Evolutionary conservation across 2,888 invertebrate species (phyloP), one percentile per base, ranked within the genome.

Genomic region (Drosophila prostipennis): DNA sequence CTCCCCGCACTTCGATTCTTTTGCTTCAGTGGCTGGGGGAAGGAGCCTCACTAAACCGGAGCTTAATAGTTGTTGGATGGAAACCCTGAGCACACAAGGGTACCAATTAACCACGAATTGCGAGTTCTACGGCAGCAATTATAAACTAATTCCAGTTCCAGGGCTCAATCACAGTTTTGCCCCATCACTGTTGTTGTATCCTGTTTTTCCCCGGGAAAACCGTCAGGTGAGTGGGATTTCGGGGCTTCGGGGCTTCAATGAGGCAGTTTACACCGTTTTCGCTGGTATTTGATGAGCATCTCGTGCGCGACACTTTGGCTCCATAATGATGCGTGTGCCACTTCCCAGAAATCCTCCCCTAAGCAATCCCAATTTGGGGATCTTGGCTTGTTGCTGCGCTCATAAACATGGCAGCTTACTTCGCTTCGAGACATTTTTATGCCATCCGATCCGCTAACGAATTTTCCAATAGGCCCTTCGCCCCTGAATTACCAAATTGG

Each of bases 261-360:
- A 86, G 88, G 84, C 86, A 80, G 86, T 84, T 84, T 80, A 86
- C 87, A 80, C 89, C 83, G 86, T 88, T 81, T 78, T 72, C 72
- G 29, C 61, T 85, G 80, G 80, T 52, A 82, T 87, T 87, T 83
- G 82, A 85, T 79, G 82, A 85, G 82, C 86, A 79, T 61, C 78
- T 32, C 46, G 57, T 29, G 60, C 49, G 53, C 78, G 40, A 39
- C 61, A 46, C 45, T 60, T 42, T 16, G 55, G 52, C 51, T 23
- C 48, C 57, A 58, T 55, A 74, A 74, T 59, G 72, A 55, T 55
- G 54, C 61, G 52, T 71, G 69, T 29, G 46, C 43, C 49, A 14
- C 13, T 19, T n/a, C 6, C 29, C 29, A 29, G 14, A 16, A 16
- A 26, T 23, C 29, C 34, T 19, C 8, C 14, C 29, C 53, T 36